phyloP scores from a whole-genome alignment of 2,888 invertebrate species.

The Drosophila crucigera region DNA sequence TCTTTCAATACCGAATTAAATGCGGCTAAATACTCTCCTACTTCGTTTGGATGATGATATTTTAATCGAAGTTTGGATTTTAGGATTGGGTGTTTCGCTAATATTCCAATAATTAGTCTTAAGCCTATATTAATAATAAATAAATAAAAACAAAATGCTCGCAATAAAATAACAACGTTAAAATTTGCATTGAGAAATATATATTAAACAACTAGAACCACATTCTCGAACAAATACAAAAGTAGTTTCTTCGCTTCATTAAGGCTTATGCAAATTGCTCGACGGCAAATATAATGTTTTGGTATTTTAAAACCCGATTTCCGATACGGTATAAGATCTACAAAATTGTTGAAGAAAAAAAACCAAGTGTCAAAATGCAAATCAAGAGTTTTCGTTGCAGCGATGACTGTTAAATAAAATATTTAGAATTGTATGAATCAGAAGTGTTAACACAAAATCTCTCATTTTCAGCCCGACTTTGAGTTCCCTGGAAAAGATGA shows the following conservation, averaged over 20 bases:
- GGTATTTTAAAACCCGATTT: constrained; percentile 18
- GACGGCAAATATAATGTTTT: neutral
- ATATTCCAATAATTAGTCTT: neutral
- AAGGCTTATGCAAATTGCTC: constrained; percentile 43
- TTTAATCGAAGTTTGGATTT: constrained; percentile 8
- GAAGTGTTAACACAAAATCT: constrained; percentile 12
- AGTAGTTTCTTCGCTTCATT: constrained; percentile 13
- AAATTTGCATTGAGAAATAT: neutral
- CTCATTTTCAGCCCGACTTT: constrained; percentile 40
- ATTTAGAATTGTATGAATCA: constrained; percentile 31
- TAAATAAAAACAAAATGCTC: neutral
- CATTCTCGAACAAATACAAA: neutral
- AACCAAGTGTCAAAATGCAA: neutral
- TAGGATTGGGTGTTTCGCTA: neutral
- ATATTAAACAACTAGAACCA: neutral
- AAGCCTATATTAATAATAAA: neutral
- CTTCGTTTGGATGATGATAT: neutral
- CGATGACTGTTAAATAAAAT: neutral
- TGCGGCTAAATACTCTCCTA: constrained; percentile 16
- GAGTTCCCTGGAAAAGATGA: constrained; percentile 50
- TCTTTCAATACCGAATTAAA: constrained; percentile 21
- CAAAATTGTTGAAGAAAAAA: neutral
- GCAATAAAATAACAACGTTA: neutral
- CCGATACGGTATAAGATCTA: constrained; percentile 3
- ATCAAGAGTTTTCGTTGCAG: constrained; percentile 7